A percentile compares a stretch with the other conserved stretches of the same genome.
phyloP scores from a whole-genome alignment of 64 coral and sea anemone species.

The Platygyra sinensis region DNA sequence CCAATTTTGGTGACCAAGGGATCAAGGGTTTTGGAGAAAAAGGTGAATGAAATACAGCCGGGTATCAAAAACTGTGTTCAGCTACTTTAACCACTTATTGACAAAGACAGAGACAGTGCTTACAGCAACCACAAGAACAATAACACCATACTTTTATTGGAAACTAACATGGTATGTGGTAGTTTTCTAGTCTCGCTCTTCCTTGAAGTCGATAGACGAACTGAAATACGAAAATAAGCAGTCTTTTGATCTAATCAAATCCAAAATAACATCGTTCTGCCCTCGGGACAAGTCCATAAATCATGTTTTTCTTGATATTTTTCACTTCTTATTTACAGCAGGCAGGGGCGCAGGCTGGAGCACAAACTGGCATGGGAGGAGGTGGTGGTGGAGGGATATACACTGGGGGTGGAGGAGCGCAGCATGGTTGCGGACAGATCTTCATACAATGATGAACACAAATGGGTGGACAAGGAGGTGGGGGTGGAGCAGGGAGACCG shows the following conservation, averaged over 20 bases:
- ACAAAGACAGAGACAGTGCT: too few species aligned
- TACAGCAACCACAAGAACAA: too few species aligned
- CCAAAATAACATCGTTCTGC: not conserved
- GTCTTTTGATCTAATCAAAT: not conserved
- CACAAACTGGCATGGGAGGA: conserved; percentile 79
- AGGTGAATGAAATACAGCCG: too few species aligned
- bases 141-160: too few species aligned
- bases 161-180: too few species aligned
- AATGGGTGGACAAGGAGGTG: conserved; percentile 89
- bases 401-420: conserved; percentile 55
- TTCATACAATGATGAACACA: conserved; percentile 98
- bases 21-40: too few species aligned
- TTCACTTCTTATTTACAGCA: conserved; percentile 26
- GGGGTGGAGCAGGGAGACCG: conserved; percentile 91
- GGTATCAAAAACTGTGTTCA: too few species aligned
- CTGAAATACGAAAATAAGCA: not conserved
- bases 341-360: conserved; percentile 53
- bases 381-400: conserved; percentile 30
- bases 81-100: too few species aligned
- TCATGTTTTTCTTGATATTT: not conserved
- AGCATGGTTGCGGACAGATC: conserved; percentile 86
- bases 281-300: not conserved
- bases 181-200: too few species aligned
- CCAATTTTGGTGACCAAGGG: too few species aligned
- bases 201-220: not conserved